Evolutionary conservation across 64 coral and sea anemone genomes (phyloP), one percentile per base, ranked within the genome.

Genomic region (Platygyra sinensis): DNA sequence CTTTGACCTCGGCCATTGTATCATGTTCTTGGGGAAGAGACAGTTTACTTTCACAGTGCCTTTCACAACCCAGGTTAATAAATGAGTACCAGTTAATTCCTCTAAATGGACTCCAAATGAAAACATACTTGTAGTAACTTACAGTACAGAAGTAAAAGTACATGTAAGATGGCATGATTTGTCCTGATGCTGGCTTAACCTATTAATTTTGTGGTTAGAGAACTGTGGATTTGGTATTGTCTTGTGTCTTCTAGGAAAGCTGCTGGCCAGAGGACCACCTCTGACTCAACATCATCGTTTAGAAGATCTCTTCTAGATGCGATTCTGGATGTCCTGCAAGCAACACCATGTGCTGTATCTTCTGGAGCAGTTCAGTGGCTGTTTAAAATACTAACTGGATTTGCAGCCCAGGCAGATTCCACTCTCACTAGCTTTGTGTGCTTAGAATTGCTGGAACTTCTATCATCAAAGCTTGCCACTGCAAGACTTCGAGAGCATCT

Each of bases 331-430:
- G 88, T 96, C n/a, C 62, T 96, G 60, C 91, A 76, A 30, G 52
- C 77, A 29, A 88, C 91, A 10, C 80, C 88, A 27, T 60, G 67
- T 82, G 91, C 95, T 15, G 67, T 79, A 4, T 96, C 95, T 50
- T 92, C 95, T 59, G 95, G 95, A 22, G 75, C 91, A n/a, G 72
- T 96, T 30, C 92, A 96, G 19, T 90, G 87, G 50, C 77, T 96
- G 10, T 96, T 96, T 72, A 92, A 86, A 75, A 61, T 96, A 20
- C 57, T 96, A 39, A 86, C 74, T 50, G 95, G 95, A 38, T 89
- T 86, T 61, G 91, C 95, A 32, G 91, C 91, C 0, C 83, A 87
- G 57, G 88, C 91, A 67, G 77, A 96, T 78, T 52, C 90, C 10
- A 83, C 67, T 8, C 30, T 78, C 14, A 88, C 95, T 10, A 90